Evolutionary conservation across 64 coral and sea anemone species (phyloP), one percentile per base, ranked within the genome.

Genomic region (Astreopora myriophthalma): DNA sequence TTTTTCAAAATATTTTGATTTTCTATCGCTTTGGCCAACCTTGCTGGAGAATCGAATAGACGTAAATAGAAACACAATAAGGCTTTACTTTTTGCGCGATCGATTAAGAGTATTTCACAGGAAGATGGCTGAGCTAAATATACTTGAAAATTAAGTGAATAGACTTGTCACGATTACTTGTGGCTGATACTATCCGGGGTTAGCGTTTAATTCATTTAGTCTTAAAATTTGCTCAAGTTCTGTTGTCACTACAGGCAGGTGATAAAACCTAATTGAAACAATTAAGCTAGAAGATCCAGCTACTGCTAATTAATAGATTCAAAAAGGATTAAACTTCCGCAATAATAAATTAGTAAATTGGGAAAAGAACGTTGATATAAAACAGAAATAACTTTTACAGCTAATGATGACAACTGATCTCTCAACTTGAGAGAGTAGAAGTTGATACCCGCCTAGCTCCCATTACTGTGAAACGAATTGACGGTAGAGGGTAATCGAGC

Each of bases 1-100:
- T 36, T 24, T 57, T 25, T 63, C 9, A 83, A n/a, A 83, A 83
- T 83, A 83, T 83, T 83, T 34, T 65, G 57, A 22, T 37, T 33
- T 25, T 6, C 29, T 80, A 2, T n/a, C 30, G 25, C 36, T 83
- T 0, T 4, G 20, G 3, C 26, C 23, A 64, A 24, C 22, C 24
- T 64, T 64, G n/a, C n/a, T n/a, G n/a, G n/a, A 64, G 6, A 24
- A 64, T 64, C 22, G 61, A 64, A 24, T 24, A 64, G 20, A 64
- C 24, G 22, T n/a, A 64, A 26, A 11, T 64, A 64, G 24, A 64
- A 64, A 64, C 52, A 20, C 5, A 10, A 26, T 64, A 23, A 24
- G 11, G 24, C 10, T 55, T 3, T 55, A 55, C 51, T 55, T 55
- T n/a, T n/a, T n/a, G n/a, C n/a, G n/a, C n/a, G n/a, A n/a, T n/a